Evolutionary conservation across 2,113 vertebrate genomes (phyloP), one percentile per base, ranked within the genome.

Genomic region (Gavia stellata): DNA sequence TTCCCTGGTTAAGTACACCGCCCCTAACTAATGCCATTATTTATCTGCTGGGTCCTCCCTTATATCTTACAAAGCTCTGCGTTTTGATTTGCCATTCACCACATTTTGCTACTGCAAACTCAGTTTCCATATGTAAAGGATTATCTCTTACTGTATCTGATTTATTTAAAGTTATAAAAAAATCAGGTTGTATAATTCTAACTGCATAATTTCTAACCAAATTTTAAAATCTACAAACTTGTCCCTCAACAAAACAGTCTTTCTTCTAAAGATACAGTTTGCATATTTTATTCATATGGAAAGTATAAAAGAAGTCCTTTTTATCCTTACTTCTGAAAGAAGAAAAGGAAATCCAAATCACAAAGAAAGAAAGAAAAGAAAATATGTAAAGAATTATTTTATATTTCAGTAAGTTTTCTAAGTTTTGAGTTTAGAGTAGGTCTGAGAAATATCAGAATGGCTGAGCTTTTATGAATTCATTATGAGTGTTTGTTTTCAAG

Each of bases 401-500:
- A 2, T 84, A 73, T 74, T 84, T 96, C 12, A 42, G 21, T 21
- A 75, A 47, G 16, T 3, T 62, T 86, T 92, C 38, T 72, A 72
- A 94, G 44, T 94, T 82, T 53, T 82, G 50, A 70, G 10, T 55
- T 86, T 81, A 86, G 12, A 84, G 58, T 82, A 88, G 36, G 15
- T 87, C 72, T 96, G 53, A 87, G 84, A 92, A 85, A 47, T 38
- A 92, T 81, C 9, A 80, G 50, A 94, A 91, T 84, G 9, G 4
- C 24, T 34, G 6, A 95, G 24, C 40, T 92, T 96, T 97, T 97
- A 91, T 91, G 38, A 93, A 92, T 97, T 97, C 87, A 92, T 44
- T 33, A 36, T 17, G 24, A 81, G 31, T 91, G 55, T 91, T 94
- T 96, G 61, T 94, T 97, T 98, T 88, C 72, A 94, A 59, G 71